Evolutionary conservation across 2,797 vertebrate species (phyloP).

Genomic region (Gobionotothen gibberifrons): DNA sequence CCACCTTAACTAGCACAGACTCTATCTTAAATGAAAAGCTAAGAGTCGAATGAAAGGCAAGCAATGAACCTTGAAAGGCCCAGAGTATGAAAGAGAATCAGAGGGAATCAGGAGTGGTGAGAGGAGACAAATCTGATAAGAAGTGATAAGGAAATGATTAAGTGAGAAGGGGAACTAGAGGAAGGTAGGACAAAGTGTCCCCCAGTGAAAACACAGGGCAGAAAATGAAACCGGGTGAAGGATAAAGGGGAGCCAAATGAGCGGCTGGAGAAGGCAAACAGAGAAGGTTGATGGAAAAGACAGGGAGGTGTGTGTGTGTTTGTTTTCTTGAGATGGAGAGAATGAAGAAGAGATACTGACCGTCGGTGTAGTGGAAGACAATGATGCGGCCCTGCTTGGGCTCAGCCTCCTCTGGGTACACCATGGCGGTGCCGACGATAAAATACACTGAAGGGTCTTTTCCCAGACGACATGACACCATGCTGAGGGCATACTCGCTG

Average conservation of each 20-base stretch:
- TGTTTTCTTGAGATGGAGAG: conserved; percentile 12
- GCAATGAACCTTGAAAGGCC: conserved; percentile 48
- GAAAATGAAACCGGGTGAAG: conserved; percentile 47
- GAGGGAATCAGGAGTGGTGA: conserved; percentile 39
- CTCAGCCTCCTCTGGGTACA: conserved; percentile 98
- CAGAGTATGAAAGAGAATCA: conserved; percentile 49
- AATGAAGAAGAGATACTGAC: conserved; percentile 75
- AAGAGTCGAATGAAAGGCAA: conserved; percentile 44
- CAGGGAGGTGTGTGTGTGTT: conserved; percentile 1
- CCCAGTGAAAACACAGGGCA: conserved; percentile 11
- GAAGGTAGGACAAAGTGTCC: conserved; percentile 54
- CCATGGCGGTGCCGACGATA: conserved; percentile 98
- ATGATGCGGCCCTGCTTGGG: conserved; percentile 98
- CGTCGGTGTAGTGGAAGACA: conserved; percentile 97
- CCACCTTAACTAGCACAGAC: conserved; percentile 28
- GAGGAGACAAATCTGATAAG: conserved; percentile 57
- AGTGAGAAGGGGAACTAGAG: conserved; percentile 63
- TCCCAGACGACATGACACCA: conserved; percentile 97
- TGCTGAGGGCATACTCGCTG: conserved; percentile 95
- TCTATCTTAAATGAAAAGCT: conserved; percentile 27
- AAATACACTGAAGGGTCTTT: conserved; percentile 97
- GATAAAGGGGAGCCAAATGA: conserved; percentile 30
- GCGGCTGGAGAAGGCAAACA: conserved; percentile 33
- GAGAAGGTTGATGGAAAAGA: conserved; percentile 14
- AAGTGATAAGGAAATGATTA: conserved; percentile 74